A percentile compares a stretch with the other conserved stretches of the same genome.
Evolutionary conservation across 2,113 vertebrate species (phyloP).

Genomic region (Ia io): DNA sequence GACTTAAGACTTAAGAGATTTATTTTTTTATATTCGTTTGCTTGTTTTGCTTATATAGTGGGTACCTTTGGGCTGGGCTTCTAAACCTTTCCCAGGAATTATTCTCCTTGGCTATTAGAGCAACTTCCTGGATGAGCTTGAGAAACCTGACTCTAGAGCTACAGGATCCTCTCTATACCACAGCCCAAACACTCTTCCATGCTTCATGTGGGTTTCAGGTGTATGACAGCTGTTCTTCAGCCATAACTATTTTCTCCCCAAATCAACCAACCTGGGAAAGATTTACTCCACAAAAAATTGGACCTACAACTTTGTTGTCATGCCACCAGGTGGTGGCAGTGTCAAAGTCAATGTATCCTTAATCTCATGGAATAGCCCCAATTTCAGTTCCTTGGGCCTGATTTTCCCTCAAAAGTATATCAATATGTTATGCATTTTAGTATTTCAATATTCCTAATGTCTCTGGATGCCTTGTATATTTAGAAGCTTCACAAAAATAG

Average conservation of each 20-base stretch:
- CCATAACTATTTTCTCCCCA: not conserved
- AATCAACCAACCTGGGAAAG: not conserved
- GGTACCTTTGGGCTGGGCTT: not conserved
- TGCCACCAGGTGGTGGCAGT: constrained; percentile 46
- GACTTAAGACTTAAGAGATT: not conserved
- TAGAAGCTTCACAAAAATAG: constrained; percentile 20
- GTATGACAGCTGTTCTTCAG: not conserved
- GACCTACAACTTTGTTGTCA: not conserved
- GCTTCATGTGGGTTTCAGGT: not conserved
- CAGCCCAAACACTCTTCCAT: not conserved
- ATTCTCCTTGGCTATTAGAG: not conserved
- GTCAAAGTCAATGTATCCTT: not conserved
- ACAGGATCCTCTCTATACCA: not conserved
- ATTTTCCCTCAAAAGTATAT: not conserved
- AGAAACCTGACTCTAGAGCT: not conserved
- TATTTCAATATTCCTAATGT: not conserved
- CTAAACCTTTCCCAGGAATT: not conserved
- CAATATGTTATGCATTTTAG: not conserved
- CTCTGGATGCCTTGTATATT: not conserved
- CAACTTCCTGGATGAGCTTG: not conserved
- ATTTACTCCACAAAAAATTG: not conserved
- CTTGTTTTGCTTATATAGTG: not conserved
- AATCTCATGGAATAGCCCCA: not conserved
- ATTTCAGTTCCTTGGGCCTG: not conserved
- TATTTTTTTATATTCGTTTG: not conserved